Evolutionary conservation across 2,113 vertebrate species (phyloP).

Genomic region (Aphyosemion australe): DNA sequence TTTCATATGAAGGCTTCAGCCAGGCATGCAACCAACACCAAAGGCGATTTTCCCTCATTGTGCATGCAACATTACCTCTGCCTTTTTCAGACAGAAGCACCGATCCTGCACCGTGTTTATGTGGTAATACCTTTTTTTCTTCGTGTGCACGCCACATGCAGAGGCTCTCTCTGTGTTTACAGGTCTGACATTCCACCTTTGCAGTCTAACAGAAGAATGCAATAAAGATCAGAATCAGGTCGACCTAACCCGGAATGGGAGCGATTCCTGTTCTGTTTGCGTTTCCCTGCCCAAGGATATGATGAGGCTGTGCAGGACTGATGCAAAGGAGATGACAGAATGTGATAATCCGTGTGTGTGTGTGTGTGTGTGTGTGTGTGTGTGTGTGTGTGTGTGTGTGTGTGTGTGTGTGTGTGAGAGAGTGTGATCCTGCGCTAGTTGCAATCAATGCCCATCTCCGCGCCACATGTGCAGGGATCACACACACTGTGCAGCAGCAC

Average conservation of each 20-base stretch:
- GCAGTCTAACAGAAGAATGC: conserved; percentile 62
- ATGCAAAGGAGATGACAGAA: neutral
- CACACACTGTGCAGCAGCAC: conserved; percentile 25
- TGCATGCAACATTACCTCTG: conserved; percentile 56
- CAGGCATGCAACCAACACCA: conserved; percentile 25
- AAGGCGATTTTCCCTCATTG: conserved; percentile 53
- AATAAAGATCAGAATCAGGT: conserved; percentile 62
- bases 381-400: conserved; percentile 20
- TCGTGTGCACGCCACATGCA: conserved; percentile 32
- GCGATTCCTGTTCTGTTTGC: neutral
- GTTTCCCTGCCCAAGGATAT: neutral
- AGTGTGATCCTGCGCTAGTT: conserved; percentile 42
- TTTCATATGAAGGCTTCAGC: conserved; percentile 3
- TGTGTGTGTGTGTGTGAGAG: conserved; percentile 27
- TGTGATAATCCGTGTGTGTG: no score
- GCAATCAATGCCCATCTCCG: conserved; percentile 29
- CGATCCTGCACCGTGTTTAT: conserved; percentile 31
- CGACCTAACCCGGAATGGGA: neutral
- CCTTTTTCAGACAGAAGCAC: no score
- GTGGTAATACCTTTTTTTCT: conserved; percentile 19
- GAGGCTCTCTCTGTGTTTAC: conserved; percentile 57
- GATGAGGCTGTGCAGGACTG: conserved; percentile 7
- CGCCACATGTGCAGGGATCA: conserved; percentile 36
- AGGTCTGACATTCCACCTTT: conserved; percentile 70
- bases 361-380: no score